Base-by-base conservation (phyloP, 2,113 vertebrate genomes). In the Orycteropus afer region DNA sequence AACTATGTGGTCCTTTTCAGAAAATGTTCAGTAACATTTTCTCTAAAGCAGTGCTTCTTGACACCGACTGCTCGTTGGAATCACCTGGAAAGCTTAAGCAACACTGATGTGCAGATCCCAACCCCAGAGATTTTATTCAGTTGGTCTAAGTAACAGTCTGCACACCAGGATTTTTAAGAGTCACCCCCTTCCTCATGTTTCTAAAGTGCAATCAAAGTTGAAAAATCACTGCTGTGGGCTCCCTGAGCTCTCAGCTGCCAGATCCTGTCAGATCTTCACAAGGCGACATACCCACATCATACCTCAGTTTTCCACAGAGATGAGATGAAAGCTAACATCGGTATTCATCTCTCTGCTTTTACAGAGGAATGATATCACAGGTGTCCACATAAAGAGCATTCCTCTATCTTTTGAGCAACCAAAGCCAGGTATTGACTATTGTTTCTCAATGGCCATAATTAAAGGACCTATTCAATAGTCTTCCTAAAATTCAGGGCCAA, bases 341-440 rank as follows among this genome's bases (percentile, higher is more conserved):
- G 55, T 55, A 29, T 80, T 87, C 22, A 57, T 59, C 71, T 87
- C 61, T 92, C 71, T 69, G 14, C 85, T 82, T 90, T 57, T 84
- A 80, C 47, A 86, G 53, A 93, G 34, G 65, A 94, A 57, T 63
- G 12, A 27, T 71, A 79, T 76, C 57, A 34, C 15, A 91, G 65
- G 74, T 93, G 17, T 85, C 37, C 27, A 57, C 40, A 45, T 90
- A 84, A 71, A 94, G 51, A 88, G 29, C 2, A 32, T 69, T 73
- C 89, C 93, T 88, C 53, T 42, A n/a, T 81, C 59, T 88, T 95
- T 85, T 73, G 37, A 82, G 86, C 73, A 77, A 90, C 9, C 45
- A 69, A 92, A 89, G 67, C 74, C 82, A 69, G 55, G 55, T 40
- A 61, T 71, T 53, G 37, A 89, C 69, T 45, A 23, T 82, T 82